Conservation (phyloP, 1,140 invertebrate genomes). For the Cotesia vestalis region DNA sequence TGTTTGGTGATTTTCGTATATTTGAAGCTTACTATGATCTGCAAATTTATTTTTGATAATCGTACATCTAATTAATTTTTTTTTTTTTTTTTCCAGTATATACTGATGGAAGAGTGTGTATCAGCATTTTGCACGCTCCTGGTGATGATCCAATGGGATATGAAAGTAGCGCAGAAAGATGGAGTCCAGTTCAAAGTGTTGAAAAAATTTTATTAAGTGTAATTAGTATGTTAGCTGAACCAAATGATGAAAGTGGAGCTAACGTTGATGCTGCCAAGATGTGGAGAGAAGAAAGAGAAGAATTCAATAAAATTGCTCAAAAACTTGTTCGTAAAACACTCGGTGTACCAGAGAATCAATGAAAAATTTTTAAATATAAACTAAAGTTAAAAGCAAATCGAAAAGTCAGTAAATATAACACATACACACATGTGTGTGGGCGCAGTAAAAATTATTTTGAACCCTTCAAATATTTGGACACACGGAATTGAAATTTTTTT, state of each 20-base stretch:
- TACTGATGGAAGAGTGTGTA: conserved; percentile 96
- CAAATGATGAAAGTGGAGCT: conserved; percentile 99
- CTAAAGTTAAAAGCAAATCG: no score
- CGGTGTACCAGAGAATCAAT: conserved; percentile 67
- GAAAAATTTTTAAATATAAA: no score
- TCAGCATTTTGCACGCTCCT: conserved; percentile 99
- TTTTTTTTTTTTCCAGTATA: conserved; percentile 74
- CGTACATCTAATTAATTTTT: background rate
- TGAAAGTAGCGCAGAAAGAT: conserved; percentile 95
- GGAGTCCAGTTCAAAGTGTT: conserved; percentile 98
- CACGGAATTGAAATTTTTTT: no score
- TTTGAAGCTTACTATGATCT: no score
- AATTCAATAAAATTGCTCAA: conserved; percentile 95
- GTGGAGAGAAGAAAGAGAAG: conserved; percentile 94
- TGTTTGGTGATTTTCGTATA: no score
- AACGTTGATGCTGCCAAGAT: conserved; percentile 99
- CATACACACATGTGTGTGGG: no score
- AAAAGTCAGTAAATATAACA: no score
- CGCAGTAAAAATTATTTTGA: no score
- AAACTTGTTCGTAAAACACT: conserved; percentile 92
- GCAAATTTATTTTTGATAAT: no score
- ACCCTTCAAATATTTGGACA: no score
- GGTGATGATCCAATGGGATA: conserved; percentile 99
- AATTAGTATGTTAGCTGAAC: conserved; percentile 98
- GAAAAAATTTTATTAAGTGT: conserved; percentile 99